These are phyloP conservation scores for Ooceraea biroi DNA, from an alignment of 1,140 invertebrate genomes.

Conservation along the genomic window DNA sequence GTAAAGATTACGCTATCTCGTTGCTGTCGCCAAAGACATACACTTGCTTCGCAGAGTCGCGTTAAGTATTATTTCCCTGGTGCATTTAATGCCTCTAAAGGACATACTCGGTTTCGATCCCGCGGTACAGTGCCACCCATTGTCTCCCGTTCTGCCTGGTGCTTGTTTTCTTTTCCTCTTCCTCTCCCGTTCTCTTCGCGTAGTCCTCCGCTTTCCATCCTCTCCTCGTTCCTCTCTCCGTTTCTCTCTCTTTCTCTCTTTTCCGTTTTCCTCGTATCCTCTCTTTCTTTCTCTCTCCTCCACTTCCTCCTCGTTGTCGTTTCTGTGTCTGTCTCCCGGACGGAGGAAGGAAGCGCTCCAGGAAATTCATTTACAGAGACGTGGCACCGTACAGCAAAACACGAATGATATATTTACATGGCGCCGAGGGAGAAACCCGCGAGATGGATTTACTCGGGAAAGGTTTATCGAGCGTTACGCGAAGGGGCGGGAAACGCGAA, in stretches of 20 bases:
- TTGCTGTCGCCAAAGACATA: constrained; percentile 47
- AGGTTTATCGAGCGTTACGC: constrained; percentile 67
- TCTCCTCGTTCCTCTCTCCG: background rate
- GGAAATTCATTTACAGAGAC: constrained; percentile 70
- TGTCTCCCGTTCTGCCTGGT: constrained; percentile 36
- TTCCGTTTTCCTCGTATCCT: background rate
- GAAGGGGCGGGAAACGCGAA: constrained; percentile 25
- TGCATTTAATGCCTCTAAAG: constrained; percentile 56
- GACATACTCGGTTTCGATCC: constrained; percentile 49
- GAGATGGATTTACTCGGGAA: constrained; percentile 67
- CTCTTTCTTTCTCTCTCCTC: constrained; percentile 23
- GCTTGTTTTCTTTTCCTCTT: constrained; percentile 47
- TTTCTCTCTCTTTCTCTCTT: constrained; percentile 15
- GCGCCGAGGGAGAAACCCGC: constrained; percentile 58
- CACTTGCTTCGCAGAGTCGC: constrained; percentile 26
- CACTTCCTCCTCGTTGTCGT: constrained; percentile 16
- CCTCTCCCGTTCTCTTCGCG: background rate
- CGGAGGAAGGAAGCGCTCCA: constrained; percentile 66
- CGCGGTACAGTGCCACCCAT: constrained; percentile 20
- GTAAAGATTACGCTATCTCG: constrained; percentile 44
- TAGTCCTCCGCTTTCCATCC: background rate
- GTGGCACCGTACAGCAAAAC: constrained; percentile 64
- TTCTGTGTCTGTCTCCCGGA: constrained; percentile 57
- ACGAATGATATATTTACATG: constrained; percentile 70
- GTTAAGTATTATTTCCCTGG: constrained; percentile 39